These are phyloP conservation scores for Holothuria leucospilota DNA, from an alignment of 53 echinoderm and acorn worm genomes.

Conservation along the genomic window DNA sequence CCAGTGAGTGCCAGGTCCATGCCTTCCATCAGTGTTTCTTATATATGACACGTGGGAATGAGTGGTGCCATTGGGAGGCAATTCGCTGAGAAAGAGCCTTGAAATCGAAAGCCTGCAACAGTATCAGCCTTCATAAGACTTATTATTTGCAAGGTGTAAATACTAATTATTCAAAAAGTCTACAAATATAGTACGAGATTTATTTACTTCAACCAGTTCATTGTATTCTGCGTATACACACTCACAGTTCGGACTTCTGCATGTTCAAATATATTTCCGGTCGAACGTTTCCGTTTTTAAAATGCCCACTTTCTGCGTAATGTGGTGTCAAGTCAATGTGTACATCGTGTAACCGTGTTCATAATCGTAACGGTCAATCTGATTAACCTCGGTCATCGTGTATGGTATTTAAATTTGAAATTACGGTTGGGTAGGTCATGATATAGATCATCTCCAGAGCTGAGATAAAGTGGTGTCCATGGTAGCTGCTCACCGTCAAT, in stretches of 20 bases:
- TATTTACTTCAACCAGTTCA: background rate
- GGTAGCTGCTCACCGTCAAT: slow-evolving; percentile 63
- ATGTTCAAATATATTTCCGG: slow-evolving; percentile 62
- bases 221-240: slow-evolving; percentile 63
- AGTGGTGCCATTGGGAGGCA: too few relatives aligned
- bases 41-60: too few relatives aligned
- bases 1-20: too few relatives aligned
- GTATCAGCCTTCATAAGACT: too few relatives aligned
- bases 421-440: slow-evolving; percentile 66
- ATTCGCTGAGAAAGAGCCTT: too few relatives aligned
- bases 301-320: slow-evolving; percentile 62
- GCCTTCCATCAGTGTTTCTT: too few relatives aligned
- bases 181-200: too few relatives aligned
- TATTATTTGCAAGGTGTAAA: too few relatives aligned
- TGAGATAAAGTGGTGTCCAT: slow-evolving; percentile 45
- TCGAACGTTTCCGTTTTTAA: slow-evolving; percentile 66
- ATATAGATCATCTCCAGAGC: slow-evolving; percentile 35
- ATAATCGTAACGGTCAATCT: slow-evolving; percentile 71
- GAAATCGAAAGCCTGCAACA: too few relatives aligned
- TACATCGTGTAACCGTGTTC: slow-evolving; percentile 65
- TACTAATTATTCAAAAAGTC: too few relatives aligned
- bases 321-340: slow-evolving; percentile 73
- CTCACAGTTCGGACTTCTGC: slow-evolving; percentile 50
- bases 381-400: slow-evolving; percentile 52
- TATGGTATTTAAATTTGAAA: slow-evolving; percentile 50